Evolutionary conservation across 2,113 vertebrate genomes (phyloP), one percentile per base, ranked within the genome.

Genomic region (Gymnobelideus leadbeateri): DNA sequence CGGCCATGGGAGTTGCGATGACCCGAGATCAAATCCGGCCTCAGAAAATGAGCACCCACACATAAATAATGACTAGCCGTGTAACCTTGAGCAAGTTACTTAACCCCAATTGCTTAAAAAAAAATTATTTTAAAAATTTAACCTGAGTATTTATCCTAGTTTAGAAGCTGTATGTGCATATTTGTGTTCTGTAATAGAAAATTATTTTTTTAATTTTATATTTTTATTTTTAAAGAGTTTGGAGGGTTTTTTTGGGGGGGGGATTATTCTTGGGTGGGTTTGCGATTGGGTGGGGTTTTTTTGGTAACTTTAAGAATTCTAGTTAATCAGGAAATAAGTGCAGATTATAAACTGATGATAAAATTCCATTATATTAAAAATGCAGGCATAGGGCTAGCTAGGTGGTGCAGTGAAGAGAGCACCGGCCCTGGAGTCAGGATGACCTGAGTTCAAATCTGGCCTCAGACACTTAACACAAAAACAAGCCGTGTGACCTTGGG

Each of bases 71-170:
- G n/a, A n/a, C n/a, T n/a, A n/a, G n/a, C n/a, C n/a, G n/a, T n/a
- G n/a, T n/a, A n/a, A n/a, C n/a, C n/a, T n/a, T n/a, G n/a, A n/a
- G n/a, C n/a, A n/a, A n/a, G n/a, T n/a, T n/a, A n/a, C n/a, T n/a
- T n/a, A n/a, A n/a, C n/a, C n/a, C n/a, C n/a, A n/a, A n/a, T n/a
- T n/a, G n/a, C n/a, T n/a, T n/a, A n/a, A n/a, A n/a, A n/a, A n/a
- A n/a, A n/a, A 93, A 21, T 52, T 19, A 94, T 8, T 94, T 95
- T 94, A 47, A 90, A 92, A 95, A 16, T 92, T 92, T 90, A 47
- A 37, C 37, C 37, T 94, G 91, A 91, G 46, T 89, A 14, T 37
- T 96, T 21, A 11, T 57, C 93, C 91, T 96, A 8, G 93, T 49
- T 91, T 94, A 90, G 0, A 61, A 90, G 54, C 90, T 53, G 8